phyloP scores from a whole-genome alignment of 2,888 invertebrate genomes.

The Drosophila histrio region DNA sequence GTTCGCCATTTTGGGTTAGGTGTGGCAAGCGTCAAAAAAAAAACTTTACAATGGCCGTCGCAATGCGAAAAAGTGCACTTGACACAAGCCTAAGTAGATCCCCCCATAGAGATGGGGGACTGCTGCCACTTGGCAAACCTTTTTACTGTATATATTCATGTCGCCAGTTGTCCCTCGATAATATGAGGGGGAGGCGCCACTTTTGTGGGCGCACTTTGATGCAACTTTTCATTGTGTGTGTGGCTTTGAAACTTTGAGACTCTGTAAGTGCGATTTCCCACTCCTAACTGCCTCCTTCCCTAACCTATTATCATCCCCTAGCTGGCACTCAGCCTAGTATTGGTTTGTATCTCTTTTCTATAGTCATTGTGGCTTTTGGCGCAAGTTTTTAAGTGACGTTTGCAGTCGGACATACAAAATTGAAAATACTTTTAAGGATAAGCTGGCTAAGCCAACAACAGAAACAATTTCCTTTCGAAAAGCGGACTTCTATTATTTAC shows the following conservation, averaged over 20 bases:
- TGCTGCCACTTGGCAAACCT: conserved; percentile 13
- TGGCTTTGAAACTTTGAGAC: conserved; percentile 47
- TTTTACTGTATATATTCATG: conserved; percentile 22
- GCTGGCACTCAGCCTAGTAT: conserved; percentile 43
- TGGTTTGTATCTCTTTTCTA: conserved; percentile 26
- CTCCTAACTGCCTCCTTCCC: not conserved
- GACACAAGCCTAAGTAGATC: conserved; percentile 36
- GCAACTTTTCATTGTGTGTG: conserved; percentile 51
- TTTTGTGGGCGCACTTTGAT: conserved; percentile 37
- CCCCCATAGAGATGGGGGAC: not conserved
- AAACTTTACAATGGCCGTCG: conserved; percentile 46
- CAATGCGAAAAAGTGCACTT: conserved; percentile 56
- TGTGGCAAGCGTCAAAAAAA: not conserved
- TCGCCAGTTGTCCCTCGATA: conserved; percentile 14
- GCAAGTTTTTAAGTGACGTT: conserved; percentile 50
- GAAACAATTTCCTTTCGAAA: conserved; percentile 5
- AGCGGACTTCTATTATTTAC: conserved; percentile 12
- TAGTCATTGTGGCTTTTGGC: conserved; percentile 36
- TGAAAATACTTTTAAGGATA: conserved; percentile 36
- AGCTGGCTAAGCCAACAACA: conserved; percentile 14
- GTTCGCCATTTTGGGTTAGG: conserved; percentile 32
- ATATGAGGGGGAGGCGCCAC: not conserved
- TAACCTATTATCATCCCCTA: not conserved
- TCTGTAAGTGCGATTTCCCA: conserved; percentile 14
- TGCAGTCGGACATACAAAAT: conserved; percentile 45